Base-by-base conservation (phyloP, 2,113 vertebrate species). In the Gyps fulvus region DNA sequence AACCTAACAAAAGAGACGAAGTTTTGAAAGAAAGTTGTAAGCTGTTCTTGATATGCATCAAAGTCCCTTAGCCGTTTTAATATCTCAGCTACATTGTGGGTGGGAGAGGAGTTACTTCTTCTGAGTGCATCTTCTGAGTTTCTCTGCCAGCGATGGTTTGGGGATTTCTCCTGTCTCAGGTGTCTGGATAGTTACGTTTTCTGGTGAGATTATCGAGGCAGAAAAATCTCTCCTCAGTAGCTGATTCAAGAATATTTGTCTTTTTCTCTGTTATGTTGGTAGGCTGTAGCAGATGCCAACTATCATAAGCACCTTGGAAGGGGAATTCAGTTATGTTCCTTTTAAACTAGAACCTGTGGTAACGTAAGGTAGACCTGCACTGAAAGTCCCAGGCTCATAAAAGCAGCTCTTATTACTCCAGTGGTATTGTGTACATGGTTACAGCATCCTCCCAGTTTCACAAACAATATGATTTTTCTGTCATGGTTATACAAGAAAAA, bases 41-140 rank as follows among this genome's bases (percentile, higher is more conserved):
- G 47, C 29, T n/a, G 23, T 18, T 42, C 47, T 12, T 26, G 19
- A 3, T 10, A 1, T 2, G 1, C 16, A 1, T 15, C 6, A 1
- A 12, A 4, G 32, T 34, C 45, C 55, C 7, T 16, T 23, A 2
- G 23, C 23, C 25, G 32, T 52, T 23, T 11, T 22, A 17, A 3
- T n/a, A 8, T 29, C 61, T 52, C 34, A 1, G 23, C 62, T 40
- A 2, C 13, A 0, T 9, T 9, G 54, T 6, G 55, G 25, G 47
- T 1, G 4, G 42, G 50, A 32, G 70, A 47, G 66, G 29, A n/a
- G 42, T 19, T 27, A 2, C 40, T 29, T 7, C 36, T 54, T 42
- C 34, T 18, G 16, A 11, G 38, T 3, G 19, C 70, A 23, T 13
- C 38, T 34, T 31, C 54, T 5, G 31, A 20, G 14, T 11, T 32